A percentile compares a stretch with the other conserved stretches of the same genome.
Evolutionary conservation across 1,140 invertebrate species (phyloP).

Genomic region (Drosophila kepulauana): DNA sequence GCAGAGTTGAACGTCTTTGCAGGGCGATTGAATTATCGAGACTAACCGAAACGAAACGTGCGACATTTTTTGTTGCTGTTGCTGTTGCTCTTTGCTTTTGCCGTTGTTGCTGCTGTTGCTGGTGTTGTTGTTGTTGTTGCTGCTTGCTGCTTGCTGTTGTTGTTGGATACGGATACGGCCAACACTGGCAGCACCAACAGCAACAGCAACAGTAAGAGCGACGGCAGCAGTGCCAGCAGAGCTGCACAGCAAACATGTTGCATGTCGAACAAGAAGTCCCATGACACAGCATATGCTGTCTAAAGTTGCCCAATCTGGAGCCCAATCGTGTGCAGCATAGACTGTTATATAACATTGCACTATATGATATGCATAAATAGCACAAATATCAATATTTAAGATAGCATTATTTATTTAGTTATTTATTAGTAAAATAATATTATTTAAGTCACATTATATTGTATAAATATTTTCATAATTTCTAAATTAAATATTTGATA

Average conservation of each 20-base stretch:
- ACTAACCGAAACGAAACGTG: conserved; percentile 81
- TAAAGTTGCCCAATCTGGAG: not conserved
- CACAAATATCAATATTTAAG: not conserved
- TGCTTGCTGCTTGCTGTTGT: conserved; percentile 11
- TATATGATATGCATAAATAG: not conserved
- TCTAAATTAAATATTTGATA: too few relatives aligned
- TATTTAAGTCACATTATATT: too few relatives aligned
- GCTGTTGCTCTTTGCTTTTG: conserved; percentile 52
- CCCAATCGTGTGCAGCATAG: not conserved
- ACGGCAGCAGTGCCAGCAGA: conserved; percentile 23
- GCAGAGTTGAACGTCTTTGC: conserved; percentile 71
- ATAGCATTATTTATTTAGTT: too few relatives aligned
- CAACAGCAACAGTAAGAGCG: conserved; percentile 24
- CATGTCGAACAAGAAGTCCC: conserved; percentile 32
- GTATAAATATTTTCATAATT: too few relatives aligned
- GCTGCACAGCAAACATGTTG: conserved; percentile 54
- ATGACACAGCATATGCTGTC: not conserved
- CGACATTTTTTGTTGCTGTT: conserved; percentile 79
- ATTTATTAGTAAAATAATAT: too few relatives aligned
- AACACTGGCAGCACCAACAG: conserved; percentile 54
- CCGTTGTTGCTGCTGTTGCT: conserved; percentile 23
- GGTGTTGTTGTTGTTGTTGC: conserved; percentile 30
- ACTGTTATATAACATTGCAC: not conserved
- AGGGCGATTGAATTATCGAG: conserved; percentile 82
- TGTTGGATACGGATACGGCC: conserved; percentile 47